Evolutionary conservation across 2,797 vertebrate genomes (phyloP).

Genomic region (Trematomus bernacchii): DNA sequence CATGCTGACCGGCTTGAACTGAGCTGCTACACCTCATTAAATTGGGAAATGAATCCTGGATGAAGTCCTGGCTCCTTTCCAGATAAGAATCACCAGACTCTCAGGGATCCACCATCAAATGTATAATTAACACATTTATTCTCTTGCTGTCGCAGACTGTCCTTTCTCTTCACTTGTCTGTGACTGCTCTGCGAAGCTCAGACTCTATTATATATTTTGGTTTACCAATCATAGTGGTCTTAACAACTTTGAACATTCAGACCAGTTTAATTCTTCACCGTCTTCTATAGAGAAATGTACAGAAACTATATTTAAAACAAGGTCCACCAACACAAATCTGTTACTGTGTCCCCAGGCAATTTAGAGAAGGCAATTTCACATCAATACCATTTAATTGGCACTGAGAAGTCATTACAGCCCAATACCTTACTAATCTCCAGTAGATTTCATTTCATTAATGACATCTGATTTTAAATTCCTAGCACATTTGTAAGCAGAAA

Average conservation of each 20-base stretch:
- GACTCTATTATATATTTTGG: constrained; percentile 10
- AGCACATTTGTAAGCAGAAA: constrained; percentile 10
- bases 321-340: too few species aligned
- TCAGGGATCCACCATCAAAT: constrained; percentile 66
- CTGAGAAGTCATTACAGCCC: background rate
- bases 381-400: background rate
- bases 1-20: constrained; percentile 60
- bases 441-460: constrained; percentile 4
- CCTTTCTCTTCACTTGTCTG: constrained; percentile 22
- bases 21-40: constrained; percentile 81
- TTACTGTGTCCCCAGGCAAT: too few species aligned
- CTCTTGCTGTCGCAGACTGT: constrained; percentile 51
- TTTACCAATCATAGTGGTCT: background rate
- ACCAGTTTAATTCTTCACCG: too few species aligned
- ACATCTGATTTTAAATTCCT: constrained; percentile 13
- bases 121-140: constrained; percentile 73
- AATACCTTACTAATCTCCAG: background rate
- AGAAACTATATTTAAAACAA: too few species aligned
- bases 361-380: background rate
- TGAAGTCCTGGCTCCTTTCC: constrained; percentile 64
- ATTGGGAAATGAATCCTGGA: constrained; percentile 80
- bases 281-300: too few species aligned
- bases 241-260: constrained; percentile 3
- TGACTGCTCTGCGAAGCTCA: constrained; percentile 26
- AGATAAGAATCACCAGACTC: constrained; percentile 73